Percentiles rank a stretch among this genome's conserved stretches.
Evolutionary conservation across 2,888 invertebrate genomes (phyloP).

Genomic region (Nephrotoma flavescens): DNA sequence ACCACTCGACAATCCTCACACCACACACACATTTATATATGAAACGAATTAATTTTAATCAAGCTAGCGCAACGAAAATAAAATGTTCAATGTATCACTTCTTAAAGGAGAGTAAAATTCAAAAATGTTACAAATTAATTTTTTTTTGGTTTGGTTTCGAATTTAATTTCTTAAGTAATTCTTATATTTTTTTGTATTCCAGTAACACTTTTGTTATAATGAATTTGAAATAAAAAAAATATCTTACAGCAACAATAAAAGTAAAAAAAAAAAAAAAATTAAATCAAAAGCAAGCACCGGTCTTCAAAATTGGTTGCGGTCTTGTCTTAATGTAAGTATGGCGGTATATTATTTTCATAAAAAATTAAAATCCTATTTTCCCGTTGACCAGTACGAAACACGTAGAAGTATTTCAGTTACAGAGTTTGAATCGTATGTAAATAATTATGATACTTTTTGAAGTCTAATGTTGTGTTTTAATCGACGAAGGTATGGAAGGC

Average conservation of each 20-base stretch:
- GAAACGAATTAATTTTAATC: background rate
- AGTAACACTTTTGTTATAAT: background rate
- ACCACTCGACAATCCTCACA: background rate
- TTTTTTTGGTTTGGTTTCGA: background rate
- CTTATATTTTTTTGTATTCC: background rate
- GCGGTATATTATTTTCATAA: background rate
- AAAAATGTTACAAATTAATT: background rate
- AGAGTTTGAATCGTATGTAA: background rate
- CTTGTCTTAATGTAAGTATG: background rate
- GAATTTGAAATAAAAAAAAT: background rate
- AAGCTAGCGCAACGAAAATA: background rate
- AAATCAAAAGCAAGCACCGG: background rate
- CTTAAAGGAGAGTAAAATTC: background rate
- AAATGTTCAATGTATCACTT: background rate
- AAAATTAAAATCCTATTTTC: background rate
- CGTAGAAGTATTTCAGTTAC: background rate
- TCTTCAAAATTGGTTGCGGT: background rate
- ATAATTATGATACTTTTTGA: background rate
- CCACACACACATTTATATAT: background rate
- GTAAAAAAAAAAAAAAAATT: background rate
- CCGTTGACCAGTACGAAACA: background rate
- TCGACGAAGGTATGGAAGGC: background rate
- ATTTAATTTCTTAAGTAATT: background rate
- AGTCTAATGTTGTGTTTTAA: background rate
- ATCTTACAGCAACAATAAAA: background rate